These are phyloP conservation scores for Phoxinus dragarum DNA, from an alignment of 2,797 vertebrate species.

Conservation along the genomic window DNA sequence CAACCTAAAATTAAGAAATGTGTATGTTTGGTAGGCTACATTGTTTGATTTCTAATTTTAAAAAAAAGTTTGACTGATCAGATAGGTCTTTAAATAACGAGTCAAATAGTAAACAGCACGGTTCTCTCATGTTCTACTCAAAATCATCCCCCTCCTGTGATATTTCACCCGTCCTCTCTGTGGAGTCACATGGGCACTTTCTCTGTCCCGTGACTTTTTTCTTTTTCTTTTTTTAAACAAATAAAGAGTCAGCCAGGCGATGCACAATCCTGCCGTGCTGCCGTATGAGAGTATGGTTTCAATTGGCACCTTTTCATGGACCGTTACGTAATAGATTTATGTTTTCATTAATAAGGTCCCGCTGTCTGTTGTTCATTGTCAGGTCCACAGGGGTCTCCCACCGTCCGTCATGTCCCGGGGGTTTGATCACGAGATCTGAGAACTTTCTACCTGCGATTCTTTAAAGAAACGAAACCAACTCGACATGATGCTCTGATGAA, in stretches of 20 bases:
- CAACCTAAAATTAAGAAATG: background rate
- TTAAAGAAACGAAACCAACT: constrained; percentile 23
- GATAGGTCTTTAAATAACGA: background rate
- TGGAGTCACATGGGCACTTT: constrained; percentile 72
- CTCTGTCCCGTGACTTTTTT: constrained; percentile 71
- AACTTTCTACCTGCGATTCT: constrained; percentile 27
- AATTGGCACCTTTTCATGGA: background rate
- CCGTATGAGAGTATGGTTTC: background rate
- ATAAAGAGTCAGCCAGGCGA: constrained; percentile 57
- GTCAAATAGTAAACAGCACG: background rate
- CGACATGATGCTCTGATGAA: constrained; percentile 26
- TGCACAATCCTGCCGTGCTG: constrained; percentile 48
- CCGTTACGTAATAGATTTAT: background rate
- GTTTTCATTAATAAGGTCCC: background rate
- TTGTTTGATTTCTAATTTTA: background rate
- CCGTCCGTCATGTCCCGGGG: background rate
- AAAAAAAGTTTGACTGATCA: background rate
- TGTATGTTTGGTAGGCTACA: background rate
- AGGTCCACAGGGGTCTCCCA: background rate
- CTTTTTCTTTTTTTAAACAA: constrained; percentile 55
- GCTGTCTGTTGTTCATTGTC: background rate
- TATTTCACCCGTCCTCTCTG: constrained; percentile 58
- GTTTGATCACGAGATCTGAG: constrained; percentile 37
- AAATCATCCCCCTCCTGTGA: background rate
- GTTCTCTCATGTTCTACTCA: background rate